phyloP scores from a whole-genome alignment of 2,888 invertebrate genomes.

The Chymomyza fuscimana region DNA sequence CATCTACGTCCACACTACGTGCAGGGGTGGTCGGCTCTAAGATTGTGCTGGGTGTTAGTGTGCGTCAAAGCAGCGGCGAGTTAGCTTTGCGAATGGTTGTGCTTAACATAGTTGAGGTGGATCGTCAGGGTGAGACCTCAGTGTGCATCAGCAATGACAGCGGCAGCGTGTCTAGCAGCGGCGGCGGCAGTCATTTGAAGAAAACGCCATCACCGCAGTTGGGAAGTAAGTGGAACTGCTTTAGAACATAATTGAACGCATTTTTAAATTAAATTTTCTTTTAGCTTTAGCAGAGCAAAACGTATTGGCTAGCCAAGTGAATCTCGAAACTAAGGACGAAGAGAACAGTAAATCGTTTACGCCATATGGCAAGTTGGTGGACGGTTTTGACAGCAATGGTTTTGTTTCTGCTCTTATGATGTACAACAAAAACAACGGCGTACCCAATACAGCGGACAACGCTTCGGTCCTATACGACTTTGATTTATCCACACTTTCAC shows the following conservation, averaged over 20 bases:
- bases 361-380: slow-evolving; percentile 75
- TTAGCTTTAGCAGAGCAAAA: slow-evolving; percentile 43
- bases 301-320: slow-evolving; percentile 54
- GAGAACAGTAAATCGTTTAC: slow-evolving; percentile 70
- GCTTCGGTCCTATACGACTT: slow-evolving; percentile 64
- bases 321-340: slow-evolving; percentile 62
- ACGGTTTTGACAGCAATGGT: slow-evolving; percentile 77
- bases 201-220: slow-evolving; percentile 57
- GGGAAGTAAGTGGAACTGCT: slow-evolving; percentile 37
- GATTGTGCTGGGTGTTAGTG: slow-evolving; percentile 73
- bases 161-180: slow-evolving; percentile 54
- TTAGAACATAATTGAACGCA: neutral
- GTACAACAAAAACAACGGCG: slow-evolving; percentile 61
- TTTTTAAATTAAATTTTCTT: neutral
- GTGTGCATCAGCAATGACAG: slow-evolving; percentile 56
- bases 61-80: slow-evolving; percentile 71
- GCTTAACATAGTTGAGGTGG: slow-evolving; percentile 71
- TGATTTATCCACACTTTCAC: slow-evolving; percentile 62
- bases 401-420: slow-evolving; percentile 73
- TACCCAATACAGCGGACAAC: slow-evolving; percentile 55
- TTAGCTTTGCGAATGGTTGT: slow-evolving; percentile 73
- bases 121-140: slow-evolving; percentile 58
- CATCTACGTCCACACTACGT: slow-evolving; percentile 73
- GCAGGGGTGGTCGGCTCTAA: slow-evolving; percentile 76
- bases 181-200: slow-evolving; percentile 53